Percentiles rank a stretch among this genome's conserved stretches.
phyloP scores from a whole-genome alignment of 1,140 invertebrate species.

The Pseudomyrmex flavicornis region DNA sequence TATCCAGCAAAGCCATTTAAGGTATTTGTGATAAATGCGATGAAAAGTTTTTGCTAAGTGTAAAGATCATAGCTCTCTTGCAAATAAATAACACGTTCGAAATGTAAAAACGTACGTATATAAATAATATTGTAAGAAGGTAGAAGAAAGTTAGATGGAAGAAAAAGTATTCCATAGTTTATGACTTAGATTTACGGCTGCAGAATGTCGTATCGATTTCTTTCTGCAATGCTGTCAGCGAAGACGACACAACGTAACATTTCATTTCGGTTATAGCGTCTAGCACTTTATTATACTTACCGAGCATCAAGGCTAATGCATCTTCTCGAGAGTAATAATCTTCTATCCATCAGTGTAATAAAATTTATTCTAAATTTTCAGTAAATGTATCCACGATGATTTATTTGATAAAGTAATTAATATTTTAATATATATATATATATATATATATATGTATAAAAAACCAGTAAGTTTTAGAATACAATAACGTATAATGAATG shows the following conservation, averaged over 20 bases:
- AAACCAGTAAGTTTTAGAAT: not conserved
- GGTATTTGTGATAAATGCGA: constrained; percentile 5
- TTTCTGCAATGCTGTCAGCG: constrained; percentile 51
- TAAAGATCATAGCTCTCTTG: constrained; percentile 27
- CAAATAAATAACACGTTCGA: constrained; percentile 44
- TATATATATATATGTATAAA: not conserved
- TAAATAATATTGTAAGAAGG: constrained; percentile 56
- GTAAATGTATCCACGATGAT: constrained; percentile 4
- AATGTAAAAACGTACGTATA: constrained; percentile 40
- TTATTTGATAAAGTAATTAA: not conserved
- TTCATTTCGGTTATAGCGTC: constrained; percentile 63
- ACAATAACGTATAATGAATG: not conserved
- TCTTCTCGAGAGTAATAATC: constrained; percentile 50
- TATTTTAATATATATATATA: too few species aligned
- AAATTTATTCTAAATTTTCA: constrained; percentile 11
- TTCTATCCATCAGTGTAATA: constrained; percentile 23
- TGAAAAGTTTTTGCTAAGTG: constrained; percentile 1
- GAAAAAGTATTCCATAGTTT: constrained; percentile 57
- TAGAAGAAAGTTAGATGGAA: constrained; percentile 53
- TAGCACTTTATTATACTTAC: constrained; percentile 66
- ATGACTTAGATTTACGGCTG: constrained; percentile 56
- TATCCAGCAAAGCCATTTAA: not conserved
- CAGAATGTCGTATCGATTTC: constrained; percentile 49
- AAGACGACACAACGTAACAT: constrained; percentile 62
- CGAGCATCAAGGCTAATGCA: constrained; percentile 62